Percentiles rank a stretch among this genome's conserved stretches.
Evolutionary conservation across 1,140 invertebrate genomes (phyloP).

Genomic region (Zaprionus capensis): DNA sequence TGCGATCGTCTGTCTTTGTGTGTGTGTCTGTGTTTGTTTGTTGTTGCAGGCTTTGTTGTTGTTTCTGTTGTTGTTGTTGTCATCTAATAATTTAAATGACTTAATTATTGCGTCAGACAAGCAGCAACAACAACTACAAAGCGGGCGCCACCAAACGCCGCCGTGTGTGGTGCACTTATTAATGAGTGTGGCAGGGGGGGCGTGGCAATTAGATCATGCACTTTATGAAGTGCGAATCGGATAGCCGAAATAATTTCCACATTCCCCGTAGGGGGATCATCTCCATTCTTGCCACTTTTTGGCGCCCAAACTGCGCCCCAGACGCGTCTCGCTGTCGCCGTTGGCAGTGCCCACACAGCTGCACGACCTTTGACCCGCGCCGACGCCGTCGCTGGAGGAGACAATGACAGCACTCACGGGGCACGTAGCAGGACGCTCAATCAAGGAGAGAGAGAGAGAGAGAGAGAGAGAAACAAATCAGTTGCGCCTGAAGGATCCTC

Average conservation of each 20-base stretch:
- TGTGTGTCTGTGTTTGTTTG: constrained; percentile 28
- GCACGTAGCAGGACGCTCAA: constrained; percentile 65
- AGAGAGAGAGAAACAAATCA: constrained; percentile 30
- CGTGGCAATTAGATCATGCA: constrained; percentile 64
- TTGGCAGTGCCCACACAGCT: constrained; percentile 48
- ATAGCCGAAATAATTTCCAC: constrained; percentile 13
- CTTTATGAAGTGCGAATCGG: constrained; percentile 79
- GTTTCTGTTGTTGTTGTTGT: constrained; percentile 51
- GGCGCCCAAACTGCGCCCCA: constrained; percentile 57
- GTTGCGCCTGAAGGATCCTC: constrained; percentile 57
- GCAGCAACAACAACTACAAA: constrained; percentile 47
- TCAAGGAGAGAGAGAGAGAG: constrained; percentile 30
- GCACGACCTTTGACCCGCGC: constrained; percentile 70
- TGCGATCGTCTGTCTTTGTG: constrained; percentile 25
- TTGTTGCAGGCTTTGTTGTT: constrained; percentile 22
- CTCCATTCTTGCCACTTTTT: constrained; percentile 45
- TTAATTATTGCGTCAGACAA: constrained; percentile 82
- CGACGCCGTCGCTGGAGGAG: constrained; percentile 36
- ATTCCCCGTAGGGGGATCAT: not conserved
- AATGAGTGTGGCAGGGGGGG: constrained; percentile 6
- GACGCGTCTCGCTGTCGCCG: constrained; percentile 67
- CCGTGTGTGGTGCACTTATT: constrained; percentile 42
- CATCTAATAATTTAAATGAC: constrained; percentile 82
- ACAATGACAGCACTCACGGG: constrained; percentile 24
- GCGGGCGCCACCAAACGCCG: constrained; percentile 57